These are phyloP conservation scores for Perca fluviatilis DNA, from an alignment of 2,113 vertebrate species.

Conservation along the genomic window DNA sequence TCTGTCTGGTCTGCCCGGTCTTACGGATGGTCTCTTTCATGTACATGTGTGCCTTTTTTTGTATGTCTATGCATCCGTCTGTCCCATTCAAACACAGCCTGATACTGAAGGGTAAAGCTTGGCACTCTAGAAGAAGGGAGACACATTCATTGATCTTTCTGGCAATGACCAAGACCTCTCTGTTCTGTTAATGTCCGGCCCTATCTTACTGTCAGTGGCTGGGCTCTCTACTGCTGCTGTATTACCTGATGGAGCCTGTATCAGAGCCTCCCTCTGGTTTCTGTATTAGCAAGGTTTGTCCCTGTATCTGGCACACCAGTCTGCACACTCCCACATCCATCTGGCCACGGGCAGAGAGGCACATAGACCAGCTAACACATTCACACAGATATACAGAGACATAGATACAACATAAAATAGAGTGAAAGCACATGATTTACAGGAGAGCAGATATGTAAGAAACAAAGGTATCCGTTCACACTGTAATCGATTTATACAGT, in stretches of 20 bases:
- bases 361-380: conserved; percentile 24
- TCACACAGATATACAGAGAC: conserved; percentile 27
- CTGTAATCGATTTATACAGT: not conserved
- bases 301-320: conserved; percentile 45
- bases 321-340: conserved; percentile 75
- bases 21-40: conserved; percentile 41
- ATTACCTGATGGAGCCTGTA: conserved; percentile 47
- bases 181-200: conserved; percentile 30
- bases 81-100: conserved; percentile 38
- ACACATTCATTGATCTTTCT: conserved; percentile 62
- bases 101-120: conserved; percentile 52
- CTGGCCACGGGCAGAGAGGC: conserved; percentile 57
- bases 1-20: conserved; percentile 45
- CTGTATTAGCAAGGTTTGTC: conserved; percentile 43
- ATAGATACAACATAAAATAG: not conserved
- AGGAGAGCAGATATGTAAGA: not conserved
- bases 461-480: not conserved
- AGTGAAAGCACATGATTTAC: not conserved
- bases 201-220: conserved; percentile 17
- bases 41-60: conserved; percentile 12
- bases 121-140: conserved; percentile 43
- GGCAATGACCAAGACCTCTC: conserved; percentile 11
- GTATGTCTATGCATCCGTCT: conserved; percentile 22
- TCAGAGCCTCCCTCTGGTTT: conserved; percentile 42
- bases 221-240: conserved; percentile 32